phyloP scores from a whole-genome alignment of 2,888 invertebrate genomes.

The Tholera decimalis region DNA sequence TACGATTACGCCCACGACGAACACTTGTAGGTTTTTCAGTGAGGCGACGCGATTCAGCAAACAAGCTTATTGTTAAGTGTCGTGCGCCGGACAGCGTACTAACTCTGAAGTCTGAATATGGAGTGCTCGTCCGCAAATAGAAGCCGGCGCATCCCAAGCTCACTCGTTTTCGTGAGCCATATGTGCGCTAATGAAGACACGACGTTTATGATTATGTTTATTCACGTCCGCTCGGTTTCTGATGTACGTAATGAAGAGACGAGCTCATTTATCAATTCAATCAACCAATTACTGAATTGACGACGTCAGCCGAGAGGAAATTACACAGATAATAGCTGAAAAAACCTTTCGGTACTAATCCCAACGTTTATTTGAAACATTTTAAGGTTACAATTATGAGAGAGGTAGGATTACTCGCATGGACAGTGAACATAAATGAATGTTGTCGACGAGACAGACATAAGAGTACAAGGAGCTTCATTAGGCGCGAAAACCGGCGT shows the following conservation, averaged over 20 bases:
- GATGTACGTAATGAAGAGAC: conserved; percentile 46
- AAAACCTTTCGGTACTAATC: not conserved
- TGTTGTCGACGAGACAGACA: conserved; percentile 68
- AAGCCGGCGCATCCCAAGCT: conserved; percentile 58
- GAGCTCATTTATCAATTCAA: conserved; percentile 41
- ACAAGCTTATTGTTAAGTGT: conserved; percentile 77
- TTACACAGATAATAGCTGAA: conserved; percentile 13
- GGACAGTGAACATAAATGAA: conserved; percentile 68
- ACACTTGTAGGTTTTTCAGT: conserved; percentile 56
- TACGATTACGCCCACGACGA: conserved; percentile 45
- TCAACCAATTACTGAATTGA: conserved; percentile 53
- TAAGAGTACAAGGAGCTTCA: conserved; percentile 71
- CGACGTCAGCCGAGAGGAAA: conserved; percentile 34
- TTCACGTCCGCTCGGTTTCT: conserved; percentile 70
- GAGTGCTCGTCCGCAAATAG: conserved; percentile 75
- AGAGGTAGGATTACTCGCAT: conserved; percentile 57
- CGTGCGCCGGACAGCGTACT: conserved; percentile 63
- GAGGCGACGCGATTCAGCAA: conserved; percentile 70
- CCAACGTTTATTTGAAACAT: conserved; percentile 3
- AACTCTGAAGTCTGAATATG: conserved; percentile 73
- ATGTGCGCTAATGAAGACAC: conserved; percentile 80
- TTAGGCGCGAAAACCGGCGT: conserved; percentile 74
- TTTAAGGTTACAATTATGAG: conserved; percentile 6
- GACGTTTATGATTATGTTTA: conserved; percentile 74
- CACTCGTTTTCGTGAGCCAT: conserved; percentile 71